Base-by-base conservation (phyloP, 1,140 invertebrate genomes). In the Trichonephila clavipes region DNA sequence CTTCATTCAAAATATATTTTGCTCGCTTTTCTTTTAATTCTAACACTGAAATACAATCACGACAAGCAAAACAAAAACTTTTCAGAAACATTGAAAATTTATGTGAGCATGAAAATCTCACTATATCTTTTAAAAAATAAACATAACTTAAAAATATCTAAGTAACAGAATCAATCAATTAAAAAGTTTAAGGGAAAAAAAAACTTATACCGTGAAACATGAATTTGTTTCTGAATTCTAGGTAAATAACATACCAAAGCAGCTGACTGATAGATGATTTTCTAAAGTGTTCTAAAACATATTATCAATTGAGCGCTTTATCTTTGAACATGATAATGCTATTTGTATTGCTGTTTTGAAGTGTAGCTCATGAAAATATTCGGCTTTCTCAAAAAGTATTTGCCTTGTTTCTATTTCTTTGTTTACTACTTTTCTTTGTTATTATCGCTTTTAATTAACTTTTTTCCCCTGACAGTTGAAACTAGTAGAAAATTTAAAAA, bases 221-320 rank as follows among this genome's bases (percentile, higher is more conserved):
- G 18, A 7, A 6, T 18, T 77, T 77, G 12, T 34, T 18, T 34
- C 18, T 4, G 34, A 40, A 40, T 40, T 40, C 34, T 40, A 1
- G 34, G 34, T 40, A 40, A 40, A 40, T 18, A 64, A 64, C 6
- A 64, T 19, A 77, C 40, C 72, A 18, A 34, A 77, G 28, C 18
- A 14, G 24, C 28, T 77, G 24, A 34, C 72, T 77, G 72, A 77
- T 77, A 77, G 72, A 77, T 34, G 72, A 34, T 34, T 40, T 77
- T 77, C 28, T 19, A 18, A 77, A 77, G 72, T 34, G 72, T 16
- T 18, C 28, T 14, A 77, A 77, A 40, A 34, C 69, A 40, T 19
- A 77, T 77, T 77, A 77, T 77, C 72, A 18, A 18, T 77, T 77
- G 72, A 34, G 24, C 28, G 34, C 72, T 77, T 77, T 77, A 77